A percentile compares a stretch with the other conserved stretches of the same genome.
Conservation (phyloP, 2,888 invertebrate species). For the Melikaiella ostensackeni region DNA sequence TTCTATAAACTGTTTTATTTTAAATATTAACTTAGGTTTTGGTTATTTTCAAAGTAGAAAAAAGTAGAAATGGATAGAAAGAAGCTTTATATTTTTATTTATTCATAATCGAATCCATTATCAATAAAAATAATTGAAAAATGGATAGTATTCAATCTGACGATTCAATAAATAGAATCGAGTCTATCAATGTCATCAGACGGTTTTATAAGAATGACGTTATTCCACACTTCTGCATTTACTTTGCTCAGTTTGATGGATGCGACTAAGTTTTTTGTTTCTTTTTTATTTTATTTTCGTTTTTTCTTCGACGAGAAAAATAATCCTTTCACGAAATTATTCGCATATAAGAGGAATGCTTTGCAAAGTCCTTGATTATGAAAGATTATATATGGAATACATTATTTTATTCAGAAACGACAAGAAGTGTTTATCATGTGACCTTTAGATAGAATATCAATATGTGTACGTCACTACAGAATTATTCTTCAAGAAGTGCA, state of each 20-base stretch:
- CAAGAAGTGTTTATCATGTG: constrained; percentile 15
- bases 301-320: not conserved
- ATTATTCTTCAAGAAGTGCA: constrained; percentile 24
- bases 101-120: not conserved
- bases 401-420: constrained; percentile 23
- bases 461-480: constrained; percentile 4
- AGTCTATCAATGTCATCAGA: not conserved
- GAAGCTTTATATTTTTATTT: not conserved
- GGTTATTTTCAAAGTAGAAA: no score
- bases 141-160: not conserved
- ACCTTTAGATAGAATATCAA: constrained; percentile 29
- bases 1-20: no score
- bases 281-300: not conserved
- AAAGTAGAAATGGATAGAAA: no score
- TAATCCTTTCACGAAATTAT: not conserved
- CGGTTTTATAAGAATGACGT: not conserved
- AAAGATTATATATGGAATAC: constrained; percentile 18
- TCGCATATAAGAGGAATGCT: not conserved
- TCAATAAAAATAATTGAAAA: not conserved
- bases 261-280: not conserved
- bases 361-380: not conserved
- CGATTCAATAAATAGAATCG: not conserved
- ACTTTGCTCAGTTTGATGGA: not conserved
- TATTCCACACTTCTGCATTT: not conserved
- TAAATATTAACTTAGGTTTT: no score